These are phyloP conservation scores for Hydrozoanthus gracilis DNA, from an alignment of 92 coral and sea anemone species.

Conservation along the genomic window DNA sequence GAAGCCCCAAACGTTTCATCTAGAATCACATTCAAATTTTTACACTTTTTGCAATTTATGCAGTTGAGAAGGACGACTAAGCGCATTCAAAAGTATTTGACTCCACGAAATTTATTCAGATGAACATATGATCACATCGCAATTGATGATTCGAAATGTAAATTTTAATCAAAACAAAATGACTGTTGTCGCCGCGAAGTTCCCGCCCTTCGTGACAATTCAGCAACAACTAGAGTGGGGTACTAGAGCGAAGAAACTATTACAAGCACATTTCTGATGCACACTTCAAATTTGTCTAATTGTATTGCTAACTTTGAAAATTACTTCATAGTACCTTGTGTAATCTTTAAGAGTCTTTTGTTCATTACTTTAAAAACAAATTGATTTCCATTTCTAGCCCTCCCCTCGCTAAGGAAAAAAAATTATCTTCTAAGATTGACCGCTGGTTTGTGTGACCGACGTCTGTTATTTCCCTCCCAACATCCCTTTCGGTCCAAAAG, in stretches of 20 bases:
- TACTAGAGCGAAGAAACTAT: background rate
- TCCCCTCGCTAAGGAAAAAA: background rate
- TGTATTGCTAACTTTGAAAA: too few relatives aligned
- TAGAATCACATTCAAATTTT: slow-evolving; percentile 10
- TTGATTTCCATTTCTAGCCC: background rate
- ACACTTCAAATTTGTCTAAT: too few relatives aligned
- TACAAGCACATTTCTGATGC: too few relatives aligned
- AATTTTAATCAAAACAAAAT: background rate
- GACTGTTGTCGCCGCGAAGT: background rate
- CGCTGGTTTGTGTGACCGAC: slow-evolving; percentile 45
- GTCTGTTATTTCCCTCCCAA: slow-evolving; percentile 52
- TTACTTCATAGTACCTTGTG: background rate
- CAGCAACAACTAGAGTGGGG: background rate
- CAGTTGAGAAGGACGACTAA: slow-evolving; percentile 42
- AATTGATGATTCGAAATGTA: background rate
- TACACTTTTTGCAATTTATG: background rate
- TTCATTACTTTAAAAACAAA: background rate
- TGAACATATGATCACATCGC: slow-evolving; percentile 11
- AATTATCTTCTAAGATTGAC: background rate
- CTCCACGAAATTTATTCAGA: background rate
- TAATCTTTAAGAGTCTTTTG: background rate
- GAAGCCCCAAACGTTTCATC: background rate
- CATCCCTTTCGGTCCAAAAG: slow-evolving; percentile 47
- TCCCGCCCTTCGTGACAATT: slow-evolving; percentile 2
- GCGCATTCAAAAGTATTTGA: slow-evolving; percentile 25